Evolutionary conservation across 1,140 invertebrate genomes (phyloP), one percentile per base, ranked within the genome.

Genomic region (Drosophila varians): DNA sequence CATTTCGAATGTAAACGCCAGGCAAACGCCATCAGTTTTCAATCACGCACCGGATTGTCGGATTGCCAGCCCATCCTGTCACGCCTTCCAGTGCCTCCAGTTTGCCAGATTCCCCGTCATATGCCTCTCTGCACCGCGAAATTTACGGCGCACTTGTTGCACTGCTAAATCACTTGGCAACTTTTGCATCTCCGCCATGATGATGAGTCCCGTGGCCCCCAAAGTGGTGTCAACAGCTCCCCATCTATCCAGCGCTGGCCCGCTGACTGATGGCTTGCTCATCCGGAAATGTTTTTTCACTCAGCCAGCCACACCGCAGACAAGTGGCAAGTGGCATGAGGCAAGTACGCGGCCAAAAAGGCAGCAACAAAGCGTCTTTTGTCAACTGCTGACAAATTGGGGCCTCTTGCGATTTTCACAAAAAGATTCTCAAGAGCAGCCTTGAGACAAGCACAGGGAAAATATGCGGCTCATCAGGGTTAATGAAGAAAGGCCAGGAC

Each of bases 181-280:
- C 82, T 86, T 86, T 87, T 71, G 82, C 69, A 80, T 80, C 80
- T 57, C 64, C n/a, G n/a, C n/a, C n/a, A 72, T 84, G 76, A 74
- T 77, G 60, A 49, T 42, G 54, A 60, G 68, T 53, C 56, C 68
- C 55, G 43, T 80, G 76, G 64, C 82, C 77, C 74, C 82, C 82
- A 82, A 86, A 86, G 82, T 86, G 82, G 77, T 86, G 82, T 87
- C 82, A 86, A 80, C 82, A 86, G 68, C 68, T 74, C 74, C 52
- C 55, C 64, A 45, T 66, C 48, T 45, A 66, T 45, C 16, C 28
- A 23, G 18, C 36, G 45, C 43, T 18, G n/a, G 36, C 36, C 21
- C 64, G 38, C 77, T 87, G 77, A 87, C 82, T 86, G 82, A 86
- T 86, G 82, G 78, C 64, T 87, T 87, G 73, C 76, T 86, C 82